These are phyloP conservation scores for Edolisoma coerulescens DNA, from an alignment of 2,113 vertebrate genomes.

Conservation along the genomic window DNA sequence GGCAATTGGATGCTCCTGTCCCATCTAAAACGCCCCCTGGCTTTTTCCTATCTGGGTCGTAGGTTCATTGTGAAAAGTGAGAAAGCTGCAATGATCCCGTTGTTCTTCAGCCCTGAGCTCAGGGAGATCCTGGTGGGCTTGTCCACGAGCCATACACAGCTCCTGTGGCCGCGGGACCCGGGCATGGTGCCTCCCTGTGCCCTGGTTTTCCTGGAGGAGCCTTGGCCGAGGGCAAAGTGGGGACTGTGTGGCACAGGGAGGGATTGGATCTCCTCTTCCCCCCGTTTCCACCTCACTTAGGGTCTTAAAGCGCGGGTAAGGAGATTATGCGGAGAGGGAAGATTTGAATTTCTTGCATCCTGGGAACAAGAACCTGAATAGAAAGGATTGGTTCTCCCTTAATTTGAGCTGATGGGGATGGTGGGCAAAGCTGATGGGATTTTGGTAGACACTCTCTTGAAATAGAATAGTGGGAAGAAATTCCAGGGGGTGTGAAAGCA, in stretches of 20 bases:
- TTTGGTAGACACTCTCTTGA: not conserved
- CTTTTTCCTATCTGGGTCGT: rapidly evolving
- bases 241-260: not conserved
- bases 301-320: not conserved
- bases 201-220: rapidly evolving
- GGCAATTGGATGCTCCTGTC: not conserved
- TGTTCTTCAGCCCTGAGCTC: not conserved
- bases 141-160: rapidly evolving
- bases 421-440: conserved; percentile 27
- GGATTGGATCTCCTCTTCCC: not conserved
- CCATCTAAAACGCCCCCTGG: not conserved
- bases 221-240: not conserved
- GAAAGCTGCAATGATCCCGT: not conserved
- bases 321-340: not conserved
- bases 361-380: not conserved
- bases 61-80: not conserved
- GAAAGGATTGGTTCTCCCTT: conserved; percentile 28
- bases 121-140: not conserved
- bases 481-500: not conserved
- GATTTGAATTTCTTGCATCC: not conserved
- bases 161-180: rapidly evolving
- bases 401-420: not conserved
- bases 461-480: conserved; percentile 21
- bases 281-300: not conserved
- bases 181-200: not conserved